A percentile compares a stretch with the other conserved stretches of the same genome.
Evolutionary conservation across 2,113 vertebrate genomes (phyloP).

Genomic region (Patagioenas fasciata): DNA sequence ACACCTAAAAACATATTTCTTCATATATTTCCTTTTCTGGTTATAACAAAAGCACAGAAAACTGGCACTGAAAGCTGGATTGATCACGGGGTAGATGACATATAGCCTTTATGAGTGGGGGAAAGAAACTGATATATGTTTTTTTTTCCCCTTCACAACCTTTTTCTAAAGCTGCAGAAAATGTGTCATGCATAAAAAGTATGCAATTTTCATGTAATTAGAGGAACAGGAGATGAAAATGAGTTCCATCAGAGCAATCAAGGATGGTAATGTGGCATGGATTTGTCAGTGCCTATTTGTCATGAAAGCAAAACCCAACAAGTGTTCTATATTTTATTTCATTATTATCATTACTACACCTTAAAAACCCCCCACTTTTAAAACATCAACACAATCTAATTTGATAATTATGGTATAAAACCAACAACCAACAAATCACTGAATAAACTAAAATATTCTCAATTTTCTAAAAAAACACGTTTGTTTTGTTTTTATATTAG

Average conservation of each 20-base stretch:
- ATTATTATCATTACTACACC: slow-evolving; percentile 27
- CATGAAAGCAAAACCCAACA: slow-evolving; percentile 76
- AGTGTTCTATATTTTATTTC: slow-evolving; percentile 72
- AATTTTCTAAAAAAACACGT: neutral
- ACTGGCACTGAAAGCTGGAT: slow-evolving; percentile 67
- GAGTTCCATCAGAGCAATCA: slow-evolving; percentile 84
- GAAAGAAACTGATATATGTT: slow-evolving; percentile 71
- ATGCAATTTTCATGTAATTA: slow-evolving; percentile 85
- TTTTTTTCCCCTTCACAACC: slow-evolving; percentile 71
- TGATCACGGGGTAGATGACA: slow-evolving; percentile 71
- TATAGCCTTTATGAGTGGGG: slow-evolving; percentile 62
- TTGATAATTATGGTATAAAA: neutral
- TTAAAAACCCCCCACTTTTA: neutral
- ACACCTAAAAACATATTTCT: slow-evolving; percentile 28
- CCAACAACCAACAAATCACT: neutral
- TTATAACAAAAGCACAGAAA: slow-evolving; percentile 70
- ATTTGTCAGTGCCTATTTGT: slow-evolving; percentile 81
- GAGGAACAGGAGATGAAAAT: slow-evolving; percentile 83
- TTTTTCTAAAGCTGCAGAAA: slow-evolving; percentile 78
- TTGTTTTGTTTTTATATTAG: rapidly evolving
- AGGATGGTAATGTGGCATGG: slow-evolving; percentile 79
- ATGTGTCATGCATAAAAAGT: slow-evolving; percentile 84
- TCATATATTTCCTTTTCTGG: slow-evolving; percentile 48
- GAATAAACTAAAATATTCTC: neutral
- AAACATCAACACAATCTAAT: neutral